phyloP scores from a whole-genome alignment of 2,888 invertebrate species.

The Trissolcus brochymenae region DNA sequence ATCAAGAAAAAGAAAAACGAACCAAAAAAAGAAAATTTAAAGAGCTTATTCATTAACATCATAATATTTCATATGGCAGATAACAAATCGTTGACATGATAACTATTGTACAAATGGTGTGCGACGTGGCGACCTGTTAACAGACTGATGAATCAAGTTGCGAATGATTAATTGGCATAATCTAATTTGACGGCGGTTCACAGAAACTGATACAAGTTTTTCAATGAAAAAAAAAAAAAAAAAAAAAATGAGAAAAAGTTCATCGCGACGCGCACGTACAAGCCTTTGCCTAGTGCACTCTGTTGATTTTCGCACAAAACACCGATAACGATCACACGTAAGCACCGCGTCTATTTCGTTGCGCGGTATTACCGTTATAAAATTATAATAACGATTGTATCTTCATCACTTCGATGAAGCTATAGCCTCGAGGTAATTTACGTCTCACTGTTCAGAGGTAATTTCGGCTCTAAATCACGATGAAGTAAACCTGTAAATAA shows the following conservation, averaged over 20 bases:
- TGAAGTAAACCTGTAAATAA: slow-evolving; percentile 21
- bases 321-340: slow-evolving; percentile 36
- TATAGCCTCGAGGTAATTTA: slow-evolving; percentile 35
- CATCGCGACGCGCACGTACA: background rate
- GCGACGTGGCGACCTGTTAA: no score
- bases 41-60: no score
- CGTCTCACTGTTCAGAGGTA: slow-evolving; percentile 27
- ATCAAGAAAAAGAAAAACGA: no score
- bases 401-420: slow-evolving; percentile 43
- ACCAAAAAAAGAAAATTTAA: no score
- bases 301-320: slow-evolving; percentile 42
- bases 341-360: slow-evolving; percentile 41
- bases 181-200: no score
- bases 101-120: no score
- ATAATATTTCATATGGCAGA: no score
- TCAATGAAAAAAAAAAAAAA: no score
- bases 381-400: slow-evolving; percentile 55
- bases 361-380: slow-evolving; percentile 43
- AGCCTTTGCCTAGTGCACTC: background rate
- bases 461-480: slow-evolving; percentile 34
- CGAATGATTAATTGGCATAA: no score
- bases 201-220: background rate
- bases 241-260: no score
- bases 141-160: no score
- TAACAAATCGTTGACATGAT: no score